Evolutionary conservation across 2,113 vertebrate genomes (phyloP).

Genomic region (Thamnophis sirtalis): DNA sequence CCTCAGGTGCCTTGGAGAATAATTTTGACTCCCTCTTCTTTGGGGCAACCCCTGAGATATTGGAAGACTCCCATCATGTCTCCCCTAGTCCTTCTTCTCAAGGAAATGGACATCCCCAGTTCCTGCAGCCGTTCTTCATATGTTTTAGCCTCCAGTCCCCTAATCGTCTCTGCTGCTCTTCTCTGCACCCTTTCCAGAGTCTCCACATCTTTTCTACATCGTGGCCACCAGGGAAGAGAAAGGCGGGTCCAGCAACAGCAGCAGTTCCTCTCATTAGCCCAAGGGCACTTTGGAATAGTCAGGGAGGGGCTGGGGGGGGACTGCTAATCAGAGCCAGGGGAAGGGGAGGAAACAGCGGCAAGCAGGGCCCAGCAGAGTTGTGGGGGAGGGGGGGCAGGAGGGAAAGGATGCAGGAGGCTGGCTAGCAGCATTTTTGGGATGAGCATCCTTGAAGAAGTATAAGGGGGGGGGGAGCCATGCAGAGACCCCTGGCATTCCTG

Average conservation of each 20-base stretch:
- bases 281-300: not conserved
- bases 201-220: no score
- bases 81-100: no score
- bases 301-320: not conserved
- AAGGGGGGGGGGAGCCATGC: constrained; percentile 60
- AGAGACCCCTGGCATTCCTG: constrained; percentile 63
- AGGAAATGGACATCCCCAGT: no score
- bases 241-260: not conserved
- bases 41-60: no score
- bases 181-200: no score
- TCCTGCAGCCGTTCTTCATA: no score
- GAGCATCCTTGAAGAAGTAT: not conserved
- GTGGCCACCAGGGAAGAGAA: not conserved
- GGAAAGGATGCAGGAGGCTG: not conserved
- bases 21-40: no score
- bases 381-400: not conserved
- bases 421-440: not conserved
- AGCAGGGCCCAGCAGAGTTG: not conserved
- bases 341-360: not conserved
- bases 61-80: no score
- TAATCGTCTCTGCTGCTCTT: no score
- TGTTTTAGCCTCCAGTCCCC: no score
- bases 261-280: not conserved
- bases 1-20: no score
- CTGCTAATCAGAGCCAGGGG: not conserved